Percentiles rank a stretch among this genome's conserved stretches.
Conservation (phyloP, 1,140 invertebrate genomes). For the Cydia amplana region DNA sequence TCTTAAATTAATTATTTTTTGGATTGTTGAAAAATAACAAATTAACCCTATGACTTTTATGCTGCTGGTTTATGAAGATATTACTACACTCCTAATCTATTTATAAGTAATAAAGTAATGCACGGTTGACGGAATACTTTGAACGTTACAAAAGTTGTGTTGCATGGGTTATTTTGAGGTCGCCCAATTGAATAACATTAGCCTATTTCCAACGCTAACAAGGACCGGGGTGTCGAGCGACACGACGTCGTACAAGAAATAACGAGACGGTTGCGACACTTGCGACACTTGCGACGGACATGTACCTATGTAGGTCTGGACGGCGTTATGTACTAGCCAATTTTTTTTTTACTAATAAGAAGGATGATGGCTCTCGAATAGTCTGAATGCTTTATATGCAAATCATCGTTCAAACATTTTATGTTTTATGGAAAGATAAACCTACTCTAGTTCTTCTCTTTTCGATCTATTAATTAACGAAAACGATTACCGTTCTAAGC, state of each 20-base stretch:
- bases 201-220: conserved; percentile 13
- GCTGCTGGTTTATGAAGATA: neutral
- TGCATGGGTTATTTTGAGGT: conserved; percentile 9
- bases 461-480: too few species aligned
- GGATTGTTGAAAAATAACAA: too few species aligned
- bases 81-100: neutral
- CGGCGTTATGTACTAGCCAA: neutral
- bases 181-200: conserved; percentile 13
- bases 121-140: neutral
- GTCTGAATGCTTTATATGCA: too few species aligned
- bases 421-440: too few species aligned
- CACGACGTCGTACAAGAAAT: neutral
- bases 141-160: neutral
- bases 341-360: too few species aligned
- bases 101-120: neutral
- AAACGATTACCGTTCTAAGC: too few species aligned
- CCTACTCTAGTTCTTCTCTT: too few species aligned
- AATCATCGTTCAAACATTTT: too few species aligned
- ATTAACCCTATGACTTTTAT: too few species aligned
- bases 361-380: too few species aligned
- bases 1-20: too few species aligned
- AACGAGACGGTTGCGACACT: conserved; percentile 1
- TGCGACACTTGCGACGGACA: neutral
- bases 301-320: neutral
- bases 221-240: neutral